Percentiles rank a stretch among this genome's conserved stretches.
These are phyloP conservation scores for Megalops cyprinoides DNA, from an alignment of 2,797 vertebrate species.

Conservation along the genomic window DNA sequence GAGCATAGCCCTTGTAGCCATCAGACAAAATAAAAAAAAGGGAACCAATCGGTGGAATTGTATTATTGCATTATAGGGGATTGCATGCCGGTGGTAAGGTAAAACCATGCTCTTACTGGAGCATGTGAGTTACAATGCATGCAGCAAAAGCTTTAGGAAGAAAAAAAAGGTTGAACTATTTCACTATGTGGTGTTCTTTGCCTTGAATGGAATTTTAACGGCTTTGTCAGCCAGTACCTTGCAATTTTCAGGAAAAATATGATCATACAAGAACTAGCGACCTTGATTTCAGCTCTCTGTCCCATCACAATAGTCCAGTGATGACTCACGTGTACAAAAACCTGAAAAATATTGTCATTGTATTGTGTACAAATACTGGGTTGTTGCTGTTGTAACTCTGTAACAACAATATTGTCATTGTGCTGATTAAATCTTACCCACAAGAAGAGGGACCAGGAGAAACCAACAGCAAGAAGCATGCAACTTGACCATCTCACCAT, in stretches of 20 bases:
- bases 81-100: too few relatives aligned
- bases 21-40: too few relatives aligned
- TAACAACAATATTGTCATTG: neutral
- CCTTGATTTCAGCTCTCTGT: neutral
- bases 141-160: neutral
- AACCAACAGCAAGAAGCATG: conserved; percentile 51
- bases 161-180: neutral
- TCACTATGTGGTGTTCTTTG: neutral
- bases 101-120: neutral
- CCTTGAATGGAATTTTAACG: neutral
- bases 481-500: conserved; percentile 61
- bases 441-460: conserved; percentile 60
- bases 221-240: neutral
- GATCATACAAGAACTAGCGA: neutral
- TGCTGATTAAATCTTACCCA: conserved; percentile 59
- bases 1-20: too few relatives aligned
- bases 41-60: neutral
- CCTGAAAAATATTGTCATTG: too few relatives aligned
- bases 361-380: too few relatives aligned
- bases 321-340: too few relatives aligned
- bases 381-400: neutral
- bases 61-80: too few relatives aligned
- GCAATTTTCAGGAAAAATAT: neutral
- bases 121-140: neutral
- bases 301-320: neutral